Base-by-base conservation (phyloP, 2,113 vertebrate genomes). In the Onychostoma macrolepis region DNA sequence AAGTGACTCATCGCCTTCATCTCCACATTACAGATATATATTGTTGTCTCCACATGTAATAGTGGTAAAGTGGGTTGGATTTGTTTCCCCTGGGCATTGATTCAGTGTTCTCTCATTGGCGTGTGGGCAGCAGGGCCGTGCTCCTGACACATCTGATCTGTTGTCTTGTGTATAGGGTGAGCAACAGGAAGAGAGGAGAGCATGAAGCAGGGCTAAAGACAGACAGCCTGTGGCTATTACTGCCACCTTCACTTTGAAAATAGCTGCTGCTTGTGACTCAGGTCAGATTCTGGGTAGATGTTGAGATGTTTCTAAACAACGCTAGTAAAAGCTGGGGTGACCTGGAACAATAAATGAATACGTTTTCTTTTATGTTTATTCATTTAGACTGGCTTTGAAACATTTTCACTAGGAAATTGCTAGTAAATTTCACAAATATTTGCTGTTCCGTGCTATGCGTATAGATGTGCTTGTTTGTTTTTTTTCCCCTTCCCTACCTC, bases 121-220 rank as follows among this genome's bases (percentile, higher is more conserved):
- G 81, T 26, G 72, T 87, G 28, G 85, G 78, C 33, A 79, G 50
- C 33, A 78, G 48, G 30, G 45, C 41, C 21, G 3, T 33, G 71
- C 71, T 48, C 56, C 56, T 45, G 82, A 67, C 67, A 84, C 58
- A 36, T 86, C 86, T 86, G 48, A 83, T 63, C 53, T 87, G 75
- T 50, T 50, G 65, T 71, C 10, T 72, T 75, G 30, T 75, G 56
- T 78, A 61, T 80, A 48, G 50, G 30, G 1, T 12, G 26, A 48
- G 74, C 58, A 85, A 78, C 84, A 86, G 84, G 75, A 65, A 83
- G 74, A 90, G 80, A 79, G 61, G 61, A 86, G 76, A 89, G 71
- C 85, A 43, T 85, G 36, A 90, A 90, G 90, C 88, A 89, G 84
- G 85, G 90, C 84, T 83, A 86, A 86, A 79, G 41, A 58, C 38